phyloP scores from a whole-genome alignment of 2,797 vertebrate species.

The Acanthornis magna region DNA sequence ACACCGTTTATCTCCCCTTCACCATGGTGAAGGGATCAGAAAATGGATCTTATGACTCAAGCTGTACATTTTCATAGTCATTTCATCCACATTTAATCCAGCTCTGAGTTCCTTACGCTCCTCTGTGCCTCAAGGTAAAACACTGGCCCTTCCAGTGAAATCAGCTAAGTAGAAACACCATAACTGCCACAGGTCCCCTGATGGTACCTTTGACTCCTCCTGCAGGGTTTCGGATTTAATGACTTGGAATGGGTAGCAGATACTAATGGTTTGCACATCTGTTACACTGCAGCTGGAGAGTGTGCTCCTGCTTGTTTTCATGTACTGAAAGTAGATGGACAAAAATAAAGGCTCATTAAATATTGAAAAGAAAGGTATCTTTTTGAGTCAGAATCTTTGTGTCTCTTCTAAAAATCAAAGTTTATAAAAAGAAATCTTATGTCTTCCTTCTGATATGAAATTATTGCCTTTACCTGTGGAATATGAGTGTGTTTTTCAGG shows the following conservation, averaged over 20 bases:
- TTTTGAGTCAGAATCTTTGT: neutral
- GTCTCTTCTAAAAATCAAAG: neutral
- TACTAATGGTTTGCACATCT: constrained; percentile 68
- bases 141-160: neutral
- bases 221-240: constrained; percentile 58
- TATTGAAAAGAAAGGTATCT: constrained; percentile 32
- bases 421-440: neutral
- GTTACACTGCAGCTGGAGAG: constrained; percentile 53
- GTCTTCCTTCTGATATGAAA: neutral
- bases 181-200: constrained; percentile 40
- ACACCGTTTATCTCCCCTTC: neutral
- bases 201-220: constrained; percentile 48
- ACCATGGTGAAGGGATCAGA: neutral
- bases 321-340: neutral
- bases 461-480: neutral
- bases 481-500: neutral
- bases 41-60: neutral
- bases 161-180: constrained; percentile 27
- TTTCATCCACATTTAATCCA: neutral
- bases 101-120: neutral
- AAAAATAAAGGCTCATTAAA: constrained; percentile 58
- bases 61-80: neutral
- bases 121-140: neutral
- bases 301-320: constrained; percentile 23
- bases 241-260: constrained; percentile 62